Conservation (phyloP, 2,797 vertebrate species). For the Catharus ustulatus region DNA sequence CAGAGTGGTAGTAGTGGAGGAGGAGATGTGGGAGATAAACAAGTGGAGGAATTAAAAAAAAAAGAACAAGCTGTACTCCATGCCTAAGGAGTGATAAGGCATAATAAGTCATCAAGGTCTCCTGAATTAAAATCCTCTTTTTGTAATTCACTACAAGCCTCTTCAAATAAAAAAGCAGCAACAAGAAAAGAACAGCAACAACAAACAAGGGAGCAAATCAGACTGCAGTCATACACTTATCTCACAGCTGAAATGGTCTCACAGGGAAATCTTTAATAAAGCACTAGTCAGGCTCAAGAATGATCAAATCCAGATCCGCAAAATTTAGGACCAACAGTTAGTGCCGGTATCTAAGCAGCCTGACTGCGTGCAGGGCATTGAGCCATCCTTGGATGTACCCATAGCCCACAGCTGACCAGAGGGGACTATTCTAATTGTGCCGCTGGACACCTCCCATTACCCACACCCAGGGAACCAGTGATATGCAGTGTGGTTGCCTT, state of each 20-base stretch:
- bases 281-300: neutral
- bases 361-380: neutral
- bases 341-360: neutral
- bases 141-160: constrained; percentile 48
- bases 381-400: neutral
- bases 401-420: neutral
- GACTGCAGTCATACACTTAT: neutral
- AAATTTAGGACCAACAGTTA: neutral
- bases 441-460: neutral
- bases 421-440: neutral
- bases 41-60: constrained; percentile 37
- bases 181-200: neutral
- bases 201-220: constrained; percentile 36
- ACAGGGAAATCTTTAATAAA: constrained; percentile 1
- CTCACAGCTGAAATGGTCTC: constrained; percentile 33
- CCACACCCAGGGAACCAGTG: neutral
- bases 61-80: constrained; percentile 43
- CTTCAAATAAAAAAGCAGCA: constrained; percentile 51
- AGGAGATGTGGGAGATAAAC: constrained; percentile 65
- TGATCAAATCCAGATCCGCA: neutral
- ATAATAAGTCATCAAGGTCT: constrained; percentile 58
- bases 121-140: constrained; percentile 60
- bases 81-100: constrained; percentile 19
- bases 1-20: constrained; percentile 44
- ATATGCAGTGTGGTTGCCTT: neutral